A percentile compares a stretch with the other conserved stretches of the same genome.
phyloP scores from a whole-genome alignment of 2,888 invertebrate species.

The Tinea trinotella region DNA sequence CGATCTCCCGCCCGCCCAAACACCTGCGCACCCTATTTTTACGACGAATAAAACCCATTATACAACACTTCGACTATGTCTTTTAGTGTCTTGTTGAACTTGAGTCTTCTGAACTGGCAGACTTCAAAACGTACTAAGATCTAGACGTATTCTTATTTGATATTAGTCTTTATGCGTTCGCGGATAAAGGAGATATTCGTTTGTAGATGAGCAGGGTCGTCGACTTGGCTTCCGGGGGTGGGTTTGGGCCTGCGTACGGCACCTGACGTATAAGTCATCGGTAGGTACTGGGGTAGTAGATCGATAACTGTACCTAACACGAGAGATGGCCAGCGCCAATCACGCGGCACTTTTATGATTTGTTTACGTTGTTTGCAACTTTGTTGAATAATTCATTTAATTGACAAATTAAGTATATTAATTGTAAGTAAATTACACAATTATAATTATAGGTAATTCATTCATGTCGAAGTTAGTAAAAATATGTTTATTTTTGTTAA shows the following conservation, averaged over 20 bases:
- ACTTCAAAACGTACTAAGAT: conserved; percentile 61
- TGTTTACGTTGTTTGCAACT: no score
- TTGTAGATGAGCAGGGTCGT: conserved; percentile 33
- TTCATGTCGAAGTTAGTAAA: no score
- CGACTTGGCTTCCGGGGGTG: conserved; percentile 19
- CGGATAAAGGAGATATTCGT: conserved; percentile 6
- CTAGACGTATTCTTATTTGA: conserved; percentile 36
- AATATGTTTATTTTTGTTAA: no score
- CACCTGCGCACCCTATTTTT: conserved; percentile 23
- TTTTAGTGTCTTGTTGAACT: conserved; percentile 60
- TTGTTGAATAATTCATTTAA: no score
- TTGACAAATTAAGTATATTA: no score
- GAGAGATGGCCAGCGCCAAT: neutral
- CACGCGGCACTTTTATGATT: neutral
- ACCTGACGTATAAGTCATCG: conserved; percentile 58
- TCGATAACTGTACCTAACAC: conserved; percentile 39
- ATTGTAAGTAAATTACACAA: no score
- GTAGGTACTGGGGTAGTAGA: conserved; percentile 51
- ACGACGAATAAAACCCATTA: conserved; percentile 45
- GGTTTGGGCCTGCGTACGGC: conserved; percentile 27
- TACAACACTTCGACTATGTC: conserved; percentile 39
- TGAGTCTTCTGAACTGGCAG: conserved; percentile 40
- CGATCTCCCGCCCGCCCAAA: conserved; percentile 39
- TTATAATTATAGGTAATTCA: no score
- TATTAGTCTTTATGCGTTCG: conserved; percentile 30